phyloP scores from a whole-genome alignment of 2,113 vertebrate species.

The Rafetus swinhoei region DNA sequence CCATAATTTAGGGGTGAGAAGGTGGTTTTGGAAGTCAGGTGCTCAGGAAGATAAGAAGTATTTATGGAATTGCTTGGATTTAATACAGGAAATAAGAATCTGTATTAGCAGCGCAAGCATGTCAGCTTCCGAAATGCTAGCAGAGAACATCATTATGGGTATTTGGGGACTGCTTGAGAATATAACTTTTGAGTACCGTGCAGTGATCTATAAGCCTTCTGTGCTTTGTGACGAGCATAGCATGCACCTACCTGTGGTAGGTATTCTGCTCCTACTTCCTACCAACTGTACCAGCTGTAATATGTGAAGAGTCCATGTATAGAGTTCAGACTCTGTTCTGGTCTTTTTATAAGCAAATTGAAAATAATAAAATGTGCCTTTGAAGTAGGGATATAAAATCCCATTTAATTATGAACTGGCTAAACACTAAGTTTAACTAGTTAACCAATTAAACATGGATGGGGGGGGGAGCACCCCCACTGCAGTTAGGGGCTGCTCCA shows the following conservation, averaged over 20 bases:
- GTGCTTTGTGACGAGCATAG: not conserved
- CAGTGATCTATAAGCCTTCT: not conserved
- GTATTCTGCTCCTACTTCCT: not conserved
- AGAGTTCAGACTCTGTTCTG: not conserved
- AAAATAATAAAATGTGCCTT: too few species aligned
- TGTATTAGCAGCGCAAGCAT: not conserved
- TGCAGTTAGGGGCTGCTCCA: too few species aligned
- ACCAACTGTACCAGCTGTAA: not conserved
- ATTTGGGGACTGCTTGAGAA: not conserved
- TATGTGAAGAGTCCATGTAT: not conserved
- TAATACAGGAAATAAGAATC: not conserved
- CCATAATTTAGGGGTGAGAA: not conserved
- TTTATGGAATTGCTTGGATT: not conserved
- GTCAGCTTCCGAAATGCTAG: constrained; percentile 4
- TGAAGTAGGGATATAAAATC: too few species aligned
- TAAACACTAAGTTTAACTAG: too few species aligned
- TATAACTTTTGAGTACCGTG: not conserved
- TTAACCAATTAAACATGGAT: too few species aligned
- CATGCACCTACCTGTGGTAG: not conserved
- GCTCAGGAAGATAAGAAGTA: not conserved
- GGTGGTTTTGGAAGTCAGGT: not conserved
- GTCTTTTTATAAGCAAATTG: not conserved
- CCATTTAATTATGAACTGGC: too few species aligned
- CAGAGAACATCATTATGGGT: not conserved
- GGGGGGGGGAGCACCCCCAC: too few species aligned